These are phyloP conservation scores for Camelus bactrianus DNA, from an alignment of 2,113 vertebrate genomes.

Conservation along the genomic window DNA sequence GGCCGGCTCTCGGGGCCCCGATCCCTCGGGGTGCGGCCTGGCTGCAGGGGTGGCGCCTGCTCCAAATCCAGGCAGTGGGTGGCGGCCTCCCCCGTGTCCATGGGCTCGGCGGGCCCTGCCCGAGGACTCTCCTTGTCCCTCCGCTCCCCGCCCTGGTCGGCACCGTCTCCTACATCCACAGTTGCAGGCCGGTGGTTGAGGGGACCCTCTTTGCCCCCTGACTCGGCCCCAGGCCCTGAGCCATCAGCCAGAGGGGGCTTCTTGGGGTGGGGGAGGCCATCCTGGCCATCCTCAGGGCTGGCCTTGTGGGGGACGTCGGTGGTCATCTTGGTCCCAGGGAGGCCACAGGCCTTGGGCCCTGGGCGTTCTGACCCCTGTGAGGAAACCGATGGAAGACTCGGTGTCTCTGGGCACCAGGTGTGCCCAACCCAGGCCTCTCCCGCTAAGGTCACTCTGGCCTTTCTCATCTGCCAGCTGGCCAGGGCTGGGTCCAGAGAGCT, in stretches of 20 bases:
- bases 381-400: not conserved
- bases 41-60: conserved; percentile 62
- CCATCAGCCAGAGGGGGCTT: conserved; percentile 89
- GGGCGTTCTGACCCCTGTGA: conserved; percentile 85
- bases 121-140: conserved; percentile 85
- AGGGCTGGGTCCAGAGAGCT: not conserved
- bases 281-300: conserved; percentile 92
- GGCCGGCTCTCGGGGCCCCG: conserved; percentile 88
- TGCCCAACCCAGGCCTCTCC: not conserved
- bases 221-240: conserved; percentile 82
- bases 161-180: conserved; percentile 85
- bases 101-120: conserved; percentile 89
- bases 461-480: not conserved
- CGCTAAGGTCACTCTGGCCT: not conserved
- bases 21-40: conserved; percentile 84
- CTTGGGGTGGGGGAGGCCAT: conserved; percentile 87
- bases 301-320: conserved; percentile 92
- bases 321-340: conserved; percentile 90
- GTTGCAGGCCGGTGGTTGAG: conserved; percentile 83
- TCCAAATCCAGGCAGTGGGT: conserved; percentile 79
- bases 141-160: conserved; percentile 82
- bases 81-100: conserved; percentile 91
- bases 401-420: not conserved
- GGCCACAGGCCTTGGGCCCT: conserved; percentile 71
- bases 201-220: conserved; percentile 86